Base-by-base conservation (phyloP, 2,113 vertebrate species). In the Garra rufa region DNA sequence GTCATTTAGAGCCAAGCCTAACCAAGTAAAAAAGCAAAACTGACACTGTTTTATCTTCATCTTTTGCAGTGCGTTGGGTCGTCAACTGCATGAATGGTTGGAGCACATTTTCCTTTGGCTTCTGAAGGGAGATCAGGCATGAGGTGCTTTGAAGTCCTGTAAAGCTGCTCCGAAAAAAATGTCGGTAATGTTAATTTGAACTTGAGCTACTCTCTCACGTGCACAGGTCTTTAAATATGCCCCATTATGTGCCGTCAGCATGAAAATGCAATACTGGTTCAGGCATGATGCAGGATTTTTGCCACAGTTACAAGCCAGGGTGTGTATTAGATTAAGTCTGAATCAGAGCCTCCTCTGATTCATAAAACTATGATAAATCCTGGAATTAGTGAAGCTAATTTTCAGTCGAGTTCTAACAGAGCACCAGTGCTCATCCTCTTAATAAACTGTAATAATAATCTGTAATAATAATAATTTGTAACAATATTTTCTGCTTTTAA, bases 281-380 rank as follows among this genome's bases (percentile, higher is more conserved):
- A 41, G 30, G 6, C 11, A 21, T 57, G 50, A 57, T 38, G 2
- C 26, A 76, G 19, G 15, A 43, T 9, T 43, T 34, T 61, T 78
- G 76, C 21, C 30, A 9, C 48, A 11, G 8, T 44, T 44, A 61
- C 15, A 43, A 78, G 7, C 0, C 34, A 26, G 34, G 7, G 52
- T 59, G 76, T 61, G 55, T 44, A 34, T 19, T 78, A 61, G 4
- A 77, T 10, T 43, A 15, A 77, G 50, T 77, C 10, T 77, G 34
- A 78, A 61, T 78, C 8, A 78, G 38, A 61, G 34, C 21, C 13
- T 78, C 30, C 21, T 21, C 30, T 4, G n/a, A n/a, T n/a, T n/a
- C n/a, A n/a, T n/a, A n/a, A 4, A 28, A 76, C 14, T 55, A 9
- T 76, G 9, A 34, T 52, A 43, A 77, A 52, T 21, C 44, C 73